These are phyloP conservation scores for Halocynthia roretzi DNA, from an alignment of 23 tunicate genomes.

Conservation along the genomic window DNA sequence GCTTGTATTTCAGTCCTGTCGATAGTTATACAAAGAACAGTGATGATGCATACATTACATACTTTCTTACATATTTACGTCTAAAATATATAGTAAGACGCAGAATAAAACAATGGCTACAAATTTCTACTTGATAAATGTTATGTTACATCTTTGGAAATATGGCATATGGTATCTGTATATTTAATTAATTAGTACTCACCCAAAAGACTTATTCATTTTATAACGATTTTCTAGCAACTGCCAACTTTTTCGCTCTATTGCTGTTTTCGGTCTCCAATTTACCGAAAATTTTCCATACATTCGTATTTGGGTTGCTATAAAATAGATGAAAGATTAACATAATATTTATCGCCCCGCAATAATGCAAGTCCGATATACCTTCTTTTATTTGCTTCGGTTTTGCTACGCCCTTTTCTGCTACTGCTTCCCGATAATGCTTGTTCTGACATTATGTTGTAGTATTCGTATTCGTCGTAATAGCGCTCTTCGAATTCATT, in stretches of 20 bases:
- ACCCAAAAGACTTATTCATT: too few relatives aligned
- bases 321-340: background rate
- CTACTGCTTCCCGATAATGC: slow-evolving; percentile 15
- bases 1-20: too few relatives aligned
- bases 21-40: too few relatives aligned
- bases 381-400: slow-evolving; percentile 41
- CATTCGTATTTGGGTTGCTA: slow-evolving; percentile 33
- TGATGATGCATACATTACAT: too few relatives aligned
- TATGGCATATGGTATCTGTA: too few relatives aligned
- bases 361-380: slow-evolving; percentile 3
- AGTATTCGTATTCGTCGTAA: slow-evolving; percentile 63
- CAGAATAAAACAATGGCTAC: too few relatives aligned
- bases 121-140: too few relatives aligned
- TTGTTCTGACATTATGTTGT: slow-evolving; percentile 28
- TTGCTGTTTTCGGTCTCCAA: slow-evolving; percentile 52
- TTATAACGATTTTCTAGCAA: too few relatives aligned
- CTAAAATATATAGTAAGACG: too few relatives aligned
- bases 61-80: too few relatives aligned
- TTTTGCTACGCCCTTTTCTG: slow-evolving; percentile 49
- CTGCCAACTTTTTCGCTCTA: slow-evolving; percentile 19
- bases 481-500: slow-evolving; percentile 47
- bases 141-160: too few relatives aligned
- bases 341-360: background rate
- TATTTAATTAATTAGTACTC: too few relatives aligned
- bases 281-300: slow-evolving; percentile 43